Evolutionary conservation across 35 echinoderm and acorn worm species (phyloP).

Genomic region (Holothuria glaberrima): DNA sequence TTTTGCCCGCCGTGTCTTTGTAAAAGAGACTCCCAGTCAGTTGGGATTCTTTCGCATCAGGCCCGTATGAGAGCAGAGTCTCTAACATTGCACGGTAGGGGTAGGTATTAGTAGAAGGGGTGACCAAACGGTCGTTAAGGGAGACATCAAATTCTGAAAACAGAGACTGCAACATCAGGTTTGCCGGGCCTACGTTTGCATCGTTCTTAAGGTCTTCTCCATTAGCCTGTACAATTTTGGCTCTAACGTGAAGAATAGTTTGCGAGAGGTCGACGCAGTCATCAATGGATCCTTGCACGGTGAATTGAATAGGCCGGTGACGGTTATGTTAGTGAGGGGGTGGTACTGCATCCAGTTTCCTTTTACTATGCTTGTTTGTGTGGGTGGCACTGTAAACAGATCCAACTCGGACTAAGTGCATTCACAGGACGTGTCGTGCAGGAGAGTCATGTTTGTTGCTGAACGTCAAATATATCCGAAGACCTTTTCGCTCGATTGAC

Average conservation of each 20-base stretch:
- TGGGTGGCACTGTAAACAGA: slow-evolving; percentile 65
- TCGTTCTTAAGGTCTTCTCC: background rate
- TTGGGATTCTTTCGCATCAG: slow-evolving; percentile 46
- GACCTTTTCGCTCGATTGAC: slow-evolving; percentile 25
- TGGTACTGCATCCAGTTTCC: no score
- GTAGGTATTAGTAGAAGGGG: slow-evolving; percentile 64
- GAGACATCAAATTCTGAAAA: slow-evolving; percentile 64
- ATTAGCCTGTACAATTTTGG: slow-evolving; percentile 50
- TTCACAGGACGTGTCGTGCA: slow-evolving; percentile 57
- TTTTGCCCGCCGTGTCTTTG: slow-evolving; percentile 20
- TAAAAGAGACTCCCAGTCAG: slow-evolving; percentile 46
- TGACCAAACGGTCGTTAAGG: slow-evolving; percentile 62
- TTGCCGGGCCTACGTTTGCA: slow-evolving; percentile 47
- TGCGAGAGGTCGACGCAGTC: slow-evolving; percentile 70
- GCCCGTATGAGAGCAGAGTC: slow-evolving; percentile 45
- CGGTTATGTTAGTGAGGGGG: no score
- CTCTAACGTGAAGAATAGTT: slow-evolving; percentile 57
- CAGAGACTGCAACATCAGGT: slow-evolving; percentile 56
- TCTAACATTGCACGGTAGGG: slow-evolving; percentile 68
- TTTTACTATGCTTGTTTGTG: no score
- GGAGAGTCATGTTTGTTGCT: slow-evolving; percentile 42
- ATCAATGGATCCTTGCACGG: slow-evolving; percentile 60
- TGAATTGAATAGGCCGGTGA: slow-evolving; percentile 77
- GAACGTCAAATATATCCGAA: background rate
- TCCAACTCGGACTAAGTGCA: slow-evolving; percentile 68